Conservation (phyloP, 2,113 vertebrate genomes). For the Colossoma macropomum region DNA sequence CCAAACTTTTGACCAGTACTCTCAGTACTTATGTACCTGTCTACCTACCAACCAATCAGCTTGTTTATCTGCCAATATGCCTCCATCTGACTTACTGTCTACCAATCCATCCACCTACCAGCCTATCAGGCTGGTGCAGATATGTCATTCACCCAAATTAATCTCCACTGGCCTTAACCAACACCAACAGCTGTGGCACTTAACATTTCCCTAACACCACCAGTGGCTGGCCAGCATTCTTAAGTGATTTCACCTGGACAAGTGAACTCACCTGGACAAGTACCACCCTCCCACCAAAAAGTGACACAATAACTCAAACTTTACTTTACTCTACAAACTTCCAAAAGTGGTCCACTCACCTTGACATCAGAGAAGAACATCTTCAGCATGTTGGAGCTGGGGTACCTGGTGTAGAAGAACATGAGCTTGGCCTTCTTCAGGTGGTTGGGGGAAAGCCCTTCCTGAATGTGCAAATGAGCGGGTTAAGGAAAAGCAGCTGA, state of each 20-base stretch:
- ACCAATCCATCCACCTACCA: background rate
- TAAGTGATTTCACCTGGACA: conserved; percentile 47
- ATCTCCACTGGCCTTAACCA: conserved; percentile 53
- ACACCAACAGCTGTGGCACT: conserved; percentile 38
- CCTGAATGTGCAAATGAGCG: conserved; percentile 84
- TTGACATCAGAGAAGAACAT: conserved; percentile 99
- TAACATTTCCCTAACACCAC: conserved; percentile 45
- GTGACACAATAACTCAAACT: background rate
- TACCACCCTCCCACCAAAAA: background rate
- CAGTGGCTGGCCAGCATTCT: conserved; percentile 33
- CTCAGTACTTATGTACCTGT: too few species aligned
- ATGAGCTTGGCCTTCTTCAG: conserved; percentile 99
- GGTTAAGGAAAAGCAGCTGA: conserved; percentile 51
- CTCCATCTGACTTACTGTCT: conserved; percentile 39
- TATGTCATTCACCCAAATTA: conserved; percentile 32
- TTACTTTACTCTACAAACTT: too few species aligned
- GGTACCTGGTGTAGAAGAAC: conserved; percentile 99
- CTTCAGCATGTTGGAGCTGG: conserved; percentile 99
- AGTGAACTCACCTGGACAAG: background rate
- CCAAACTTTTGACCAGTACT: background rate
- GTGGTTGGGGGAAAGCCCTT: conserved; percentile 97
- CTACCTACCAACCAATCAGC: background rate
- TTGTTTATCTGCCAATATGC: background rate
- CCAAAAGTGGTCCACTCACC: conserved; percentile 78
- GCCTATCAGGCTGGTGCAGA: conserved; percentile 2